Evolutionary conservation across 2,888 invertebrate species (phyloP).

Genomic region (Oxycera nigricornis): DNA sequence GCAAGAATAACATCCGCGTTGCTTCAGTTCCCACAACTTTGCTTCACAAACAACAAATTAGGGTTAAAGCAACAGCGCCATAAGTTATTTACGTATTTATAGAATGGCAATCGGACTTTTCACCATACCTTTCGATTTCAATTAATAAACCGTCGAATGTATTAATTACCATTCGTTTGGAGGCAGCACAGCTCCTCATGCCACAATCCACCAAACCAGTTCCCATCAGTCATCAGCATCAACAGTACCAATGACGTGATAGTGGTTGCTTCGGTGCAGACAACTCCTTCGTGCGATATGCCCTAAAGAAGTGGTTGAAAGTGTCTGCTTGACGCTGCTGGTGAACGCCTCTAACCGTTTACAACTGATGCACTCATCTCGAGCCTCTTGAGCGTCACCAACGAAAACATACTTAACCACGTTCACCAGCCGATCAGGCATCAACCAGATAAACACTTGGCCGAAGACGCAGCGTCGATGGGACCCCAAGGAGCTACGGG

Average conservation of each 20-base stretch:
- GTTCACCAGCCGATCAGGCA: constrained; percentile 32
- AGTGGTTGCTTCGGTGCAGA: constrained; percentile 5
- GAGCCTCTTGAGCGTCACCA: constrained; percentile 24
- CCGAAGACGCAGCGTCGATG: not conserved
- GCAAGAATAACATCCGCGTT: constrained; percentile 22
- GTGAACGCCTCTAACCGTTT: constrained; percentile 17
- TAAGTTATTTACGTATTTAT: constrained; percentile 1
- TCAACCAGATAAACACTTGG: constrained; percentile 33
- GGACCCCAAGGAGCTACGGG: not conserved
- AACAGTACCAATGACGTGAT: not conserved
- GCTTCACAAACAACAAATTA: constrained; percentile 26
- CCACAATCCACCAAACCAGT: not conserved
- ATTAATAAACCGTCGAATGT: constrained; percentile 18
- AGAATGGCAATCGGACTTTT: constrained; percentile 37
- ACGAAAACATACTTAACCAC: constrained; percentile 34
- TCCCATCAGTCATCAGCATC: not conserved
- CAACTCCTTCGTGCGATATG: constrained; percentile 9
- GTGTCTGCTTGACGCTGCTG: not conserved
- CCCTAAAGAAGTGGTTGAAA: constrained; percentile 7
- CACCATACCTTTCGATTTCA: constrained; percentile 35
- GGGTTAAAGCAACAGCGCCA: constrained; percentile 24
- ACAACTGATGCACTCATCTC: constrained; percentile 32
- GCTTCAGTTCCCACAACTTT: not conserved
- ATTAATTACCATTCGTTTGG: constrained; percentile 20
- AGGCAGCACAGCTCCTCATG: not conserved